Percentiles rank a stretch among this genome's conserved stretches.
phyloP scores from a whole-genome alignment of 2,888 invertebrate genomes.

The Chaetogeoica ovagalla region DNA sequence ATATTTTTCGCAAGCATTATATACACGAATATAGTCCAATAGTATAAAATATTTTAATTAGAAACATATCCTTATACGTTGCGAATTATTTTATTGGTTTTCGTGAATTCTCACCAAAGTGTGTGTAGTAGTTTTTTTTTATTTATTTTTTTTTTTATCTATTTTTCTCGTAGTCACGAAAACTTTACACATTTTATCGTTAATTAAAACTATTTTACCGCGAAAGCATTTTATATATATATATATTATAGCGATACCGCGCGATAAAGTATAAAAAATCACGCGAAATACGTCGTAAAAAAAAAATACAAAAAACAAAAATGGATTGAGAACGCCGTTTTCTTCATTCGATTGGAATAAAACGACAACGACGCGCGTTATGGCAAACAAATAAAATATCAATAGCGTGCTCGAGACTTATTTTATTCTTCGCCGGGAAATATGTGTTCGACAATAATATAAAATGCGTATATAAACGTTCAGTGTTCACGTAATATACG shows the following conservation, averaged over 20 bases:
- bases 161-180: neutral
- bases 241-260: no score
- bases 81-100: neutral
- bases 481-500: no score
- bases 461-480: neutral
- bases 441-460: neutral
- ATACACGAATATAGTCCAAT: no score
- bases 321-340: neutral
- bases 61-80: no score
- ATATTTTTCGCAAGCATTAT: no score
- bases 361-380: neutral
- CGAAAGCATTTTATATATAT: neutral
- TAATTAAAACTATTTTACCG: neutral
- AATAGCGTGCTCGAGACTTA: slow-evolving; percentile 1
- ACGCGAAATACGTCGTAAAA: neutral
- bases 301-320: neutral
- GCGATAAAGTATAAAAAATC: neutral
- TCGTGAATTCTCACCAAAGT: neutral
- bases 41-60: no score
- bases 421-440: neutral
- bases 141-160: neutral
- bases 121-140: no score
- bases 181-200: neutral
- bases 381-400: slow-evolving; percentile 12
- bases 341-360: slow-evolving; percentile 20